Percentiles rank a stretch among this genome's conserved stretches.
Conservation (phyloP, 2,888 invertebrate species). For the Drosophila mimica region DNA sequence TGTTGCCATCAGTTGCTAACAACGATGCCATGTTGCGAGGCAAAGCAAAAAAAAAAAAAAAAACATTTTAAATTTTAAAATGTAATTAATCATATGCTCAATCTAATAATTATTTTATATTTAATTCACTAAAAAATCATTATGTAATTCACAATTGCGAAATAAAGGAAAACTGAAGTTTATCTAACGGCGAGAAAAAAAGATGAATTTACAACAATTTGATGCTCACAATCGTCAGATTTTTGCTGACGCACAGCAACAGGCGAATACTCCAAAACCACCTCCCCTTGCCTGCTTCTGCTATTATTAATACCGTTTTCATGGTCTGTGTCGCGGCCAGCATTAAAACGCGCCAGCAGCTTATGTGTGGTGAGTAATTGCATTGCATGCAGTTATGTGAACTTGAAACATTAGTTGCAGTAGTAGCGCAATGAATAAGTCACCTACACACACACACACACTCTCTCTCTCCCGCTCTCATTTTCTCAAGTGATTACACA, state of each 20-base stretch:
- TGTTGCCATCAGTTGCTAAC: conserved; percentile 41
- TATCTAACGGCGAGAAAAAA: not conserved
- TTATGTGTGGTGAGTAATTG: conserved; percentile 49
- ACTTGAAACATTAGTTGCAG: conserved; percentile 52
- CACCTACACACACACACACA: conserved; percentile 31
- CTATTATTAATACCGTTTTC: conserved; percentile 8
- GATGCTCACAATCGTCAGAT: conserved; percentile 35
- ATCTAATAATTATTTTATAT: not conserved
- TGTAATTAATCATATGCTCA: not conserved
- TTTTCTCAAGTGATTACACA: conserved; percentile 35
- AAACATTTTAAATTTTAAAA: not conserved
- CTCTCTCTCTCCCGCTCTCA: not conserved
- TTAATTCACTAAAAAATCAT: not conserved
- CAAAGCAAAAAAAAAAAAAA: not conserved
- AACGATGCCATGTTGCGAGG: conserved; percentile 8
- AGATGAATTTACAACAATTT: not conserved
- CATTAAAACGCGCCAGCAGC: conserved; percentile 27
- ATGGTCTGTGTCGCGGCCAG: conserved; percentile 64
- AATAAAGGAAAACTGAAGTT: not conserved
- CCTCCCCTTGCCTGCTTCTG: too few species aligned
- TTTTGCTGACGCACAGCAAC: conserved; percentile 61
- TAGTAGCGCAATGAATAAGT: conserved; percentile 35
- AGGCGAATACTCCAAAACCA: conserved; percentile 24
- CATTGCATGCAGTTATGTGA: conserved; percentile 68
- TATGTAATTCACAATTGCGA: not conserved